These are phyloP conservation scores for Patella depressa DNA, from an alignment of 2,888 invertebrate genomes.

Conservation along the genomic window DNA sequence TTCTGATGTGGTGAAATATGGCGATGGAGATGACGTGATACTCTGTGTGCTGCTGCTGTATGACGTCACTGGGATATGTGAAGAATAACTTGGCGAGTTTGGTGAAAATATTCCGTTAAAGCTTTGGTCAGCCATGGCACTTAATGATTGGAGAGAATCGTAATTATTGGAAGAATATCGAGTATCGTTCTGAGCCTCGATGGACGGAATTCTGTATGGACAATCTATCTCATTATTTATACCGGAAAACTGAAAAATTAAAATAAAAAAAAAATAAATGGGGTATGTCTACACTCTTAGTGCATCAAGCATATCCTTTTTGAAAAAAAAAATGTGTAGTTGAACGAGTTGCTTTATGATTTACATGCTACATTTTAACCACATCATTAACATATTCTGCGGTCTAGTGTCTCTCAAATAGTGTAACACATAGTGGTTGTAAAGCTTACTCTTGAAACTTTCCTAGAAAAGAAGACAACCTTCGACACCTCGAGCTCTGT, in stretches of 20 bases:
- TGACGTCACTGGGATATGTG: slow-evolving; percentile 15
- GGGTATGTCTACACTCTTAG: too few species aligned
- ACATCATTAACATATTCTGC: too few species aligned
- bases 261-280: not conserved
- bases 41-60: not conserved
- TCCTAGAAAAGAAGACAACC: too few species aligned
- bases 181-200: slow-evolving; percentile 20
- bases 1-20: not conserved
- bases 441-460: too few species aligned
- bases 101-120: slow-evolving; percentile 33
- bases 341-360: too few species aligned
- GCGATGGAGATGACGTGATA: slow-evolving; percentile 13
- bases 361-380: too few species aligned
- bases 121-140: slow-evolving; percentile 40
- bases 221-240: slow-evolving; percentile 17
- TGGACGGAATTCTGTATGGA: slow-evolving; percentile 15
- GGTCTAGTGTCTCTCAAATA: too few species aligned
- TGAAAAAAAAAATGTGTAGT: too few species aligned
- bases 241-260: slow-evolving; percentile 8
- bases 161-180: slow-evolving; percentile 25
- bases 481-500: too few species aligned
- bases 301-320: too few species aligned
- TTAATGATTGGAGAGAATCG: slow-evolving; percentile 39
- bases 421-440: too few species aligned
- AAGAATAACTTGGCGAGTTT: not conserved